phyloP scores from a whole-genome alignment of 1,140 invertebrate species.

The Ridgeia piscesae region DNA sequence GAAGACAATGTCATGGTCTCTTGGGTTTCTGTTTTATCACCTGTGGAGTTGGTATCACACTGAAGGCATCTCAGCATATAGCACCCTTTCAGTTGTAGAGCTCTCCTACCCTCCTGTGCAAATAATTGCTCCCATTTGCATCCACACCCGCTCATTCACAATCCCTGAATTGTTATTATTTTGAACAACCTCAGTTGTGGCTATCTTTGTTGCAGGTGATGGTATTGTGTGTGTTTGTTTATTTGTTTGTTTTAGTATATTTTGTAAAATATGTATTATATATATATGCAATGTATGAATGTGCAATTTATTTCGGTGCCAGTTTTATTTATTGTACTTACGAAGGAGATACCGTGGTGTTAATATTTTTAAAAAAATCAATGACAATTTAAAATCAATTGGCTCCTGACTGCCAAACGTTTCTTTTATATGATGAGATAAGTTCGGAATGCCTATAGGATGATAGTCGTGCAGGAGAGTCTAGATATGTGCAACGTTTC shows the following conservation, averaged over 20 bases:
- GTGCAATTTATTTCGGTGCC: background rate
- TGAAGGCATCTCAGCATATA: background rate
- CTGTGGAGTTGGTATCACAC: background rate
- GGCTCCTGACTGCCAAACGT: no score
- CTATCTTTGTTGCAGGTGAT: background rate
- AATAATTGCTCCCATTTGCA: background rate
- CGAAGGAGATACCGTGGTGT: background rate
- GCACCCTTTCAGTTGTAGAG: no score
- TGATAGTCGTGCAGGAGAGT: background rate
- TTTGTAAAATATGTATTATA: background rate
- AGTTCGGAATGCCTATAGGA: no score
- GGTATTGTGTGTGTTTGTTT: background rate
- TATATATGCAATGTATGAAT: background rate
- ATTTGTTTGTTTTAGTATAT: background rate
- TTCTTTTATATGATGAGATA: no score
- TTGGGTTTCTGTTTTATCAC: background rate
- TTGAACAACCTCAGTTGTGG: background rate
- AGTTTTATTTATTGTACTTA: background rate
- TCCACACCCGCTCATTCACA: background rate
- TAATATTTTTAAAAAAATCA: no score
- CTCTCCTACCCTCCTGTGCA: no score
- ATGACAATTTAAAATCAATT: no score
- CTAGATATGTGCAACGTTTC: background rate
- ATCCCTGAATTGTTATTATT: background rate
- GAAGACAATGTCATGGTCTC: background rate